A percentile compares a stretch with the other conserved stretches of the same genome.
Conservation (phyloP, 2,797 vertebrate genomes). For the Heliangelus exortis region DNA sequence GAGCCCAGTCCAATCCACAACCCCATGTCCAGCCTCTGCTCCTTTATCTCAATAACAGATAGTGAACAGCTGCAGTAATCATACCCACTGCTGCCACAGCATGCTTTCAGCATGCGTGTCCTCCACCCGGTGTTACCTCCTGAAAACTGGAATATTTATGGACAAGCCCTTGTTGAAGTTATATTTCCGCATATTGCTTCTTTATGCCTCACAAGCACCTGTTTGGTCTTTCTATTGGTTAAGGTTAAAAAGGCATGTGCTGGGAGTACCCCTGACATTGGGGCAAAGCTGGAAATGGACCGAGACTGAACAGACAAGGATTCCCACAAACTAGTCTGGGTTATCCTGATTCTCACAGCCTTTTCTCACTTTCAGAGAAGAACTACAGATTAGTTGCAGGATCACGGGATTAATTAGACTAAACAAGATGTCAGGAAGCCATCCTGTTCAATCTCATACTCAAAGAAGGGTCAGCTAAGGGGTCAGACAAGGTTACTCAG, state of each 20-base stretch:
- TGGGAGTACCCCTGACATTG: neutral
- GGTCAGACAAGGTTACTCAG: neutral
- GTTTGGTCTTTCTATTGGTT: neutral
- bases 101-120: neutral
- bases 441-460: neutral
- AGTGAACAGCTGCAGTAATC: neutral
- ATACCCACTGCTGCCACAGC: neutral
- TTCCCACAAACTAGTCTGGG: neutral
- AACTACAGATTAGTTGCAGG: neutral
- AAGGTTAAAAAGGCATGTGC: neutral
- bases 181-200: neutral
- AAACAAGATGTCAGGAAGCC: neutral
- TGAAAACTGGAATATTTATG: neutral
- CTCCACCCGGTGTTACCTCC: neutral
- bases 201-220: neutral
- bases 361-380: neutral
- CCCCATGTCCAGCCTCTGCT: neutral
- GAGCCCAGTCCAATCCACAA: neutral
- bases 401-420: neutral
- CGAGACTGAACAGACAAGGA: neutral
- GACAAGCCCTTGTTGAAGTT: neutral
- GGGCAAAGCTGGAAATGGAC: neutral
- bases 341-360: neutral
- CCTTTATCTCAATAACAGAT: neutral
- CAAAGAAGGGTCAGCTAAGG: neutral